Conservation (phyloP, 1,140 invertebrate genomes). For the Agrilus planipennis region DNA sequence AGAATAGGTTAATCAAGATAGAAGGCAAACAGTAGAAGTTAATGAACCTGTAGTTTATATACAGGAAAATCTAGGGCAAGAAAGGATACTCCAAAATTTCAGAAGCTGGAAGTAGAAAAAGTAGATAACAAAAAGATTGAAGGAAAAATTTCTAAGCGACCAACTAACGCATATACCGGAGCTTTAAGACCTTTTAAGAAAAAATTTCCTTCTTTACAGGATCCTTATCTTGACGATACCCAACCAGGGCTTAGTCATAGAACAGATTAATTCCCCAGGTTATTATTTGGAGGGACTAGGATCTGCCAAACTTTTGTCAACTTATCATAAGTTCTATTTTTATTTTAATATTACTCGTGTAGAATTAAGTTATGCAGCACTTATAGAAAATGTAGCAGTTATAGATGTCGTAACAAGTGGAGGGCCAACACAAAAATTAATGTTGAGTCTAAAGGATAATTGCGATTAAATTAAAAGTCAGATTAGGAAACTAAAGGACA, state of each 20-base stretch:
- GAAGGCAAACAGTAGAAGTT: slow-evolving; percentile 1
- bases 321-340: slow-evolving; percentile 16
- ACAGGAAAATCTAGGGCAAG: neutral
- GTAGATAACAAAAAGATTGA: slow-evolving; percentile 3
- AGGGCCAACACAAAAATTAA: neutral
- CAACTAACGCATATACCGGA: neutral
- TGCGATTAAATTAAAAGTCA: neutral
- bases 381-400: neutral
- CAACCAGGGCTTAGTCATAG: slow-evolving; percentile 7
- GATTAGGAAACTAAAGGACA: slow-evolving; percentile 1
- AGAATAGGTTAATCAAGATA: slow-evolving; percentile 7
- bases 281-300: slow-evolving; percentile 9
- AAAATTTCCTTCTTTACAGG: neutral
- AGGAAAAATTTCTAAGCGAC: neutral
- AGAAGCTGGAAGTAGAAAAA: neutral
- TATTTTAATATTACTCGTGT: slow-evolving; percentile 10
- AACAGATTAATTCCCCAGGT: slow-evolving; percentile 5
- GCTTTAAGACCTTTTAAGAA: neutral
- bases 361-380: slow-evolving; percentile 3
- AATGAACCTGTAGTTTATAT: slow-evolving; percentile 5
- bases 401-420: slow-evolving; percentile 2
- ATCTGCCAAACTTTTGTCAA: slow-evolving; percentile 3
- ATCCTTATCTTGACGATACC: neutral
- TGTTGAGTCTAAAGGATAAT: neutral
- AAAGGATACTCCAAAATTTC: neutral